phyloP scores from a whole-genome alignment of 1,140 invertebrate species.

The Calliphora vicina region DNA sequence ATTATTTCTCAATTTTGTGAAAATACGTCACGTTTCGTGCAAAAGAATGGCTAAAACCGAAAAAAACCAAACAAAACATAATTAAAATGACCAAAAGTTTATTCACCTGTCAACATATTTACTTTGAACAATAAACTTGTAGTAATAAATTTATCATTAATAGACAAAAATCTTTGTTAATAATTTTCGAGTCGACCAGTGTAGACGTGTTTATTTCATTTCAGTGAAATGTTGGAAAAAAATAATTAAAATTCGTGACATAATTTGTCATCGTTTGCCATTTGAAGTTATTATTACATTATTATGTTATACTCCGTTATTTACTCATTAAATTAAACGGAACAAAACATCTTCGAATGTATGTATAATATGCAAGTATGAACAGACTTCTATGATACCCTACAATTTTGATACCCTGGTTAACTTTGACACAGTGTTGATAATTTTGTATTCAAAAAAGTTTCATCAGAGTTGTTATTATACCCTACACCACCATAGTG shows the following conservation, averaged over 20 bases:
- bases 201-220: neutral
- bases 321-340: neutral
- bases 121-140: neutral
- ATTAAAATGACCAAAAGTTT: constrained; percentile 33
- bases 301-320: neutral
- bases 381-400: no score
- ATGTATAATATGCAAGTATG: no score
- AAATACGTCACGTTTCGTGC: neutral
- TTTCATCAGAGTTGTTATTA: no score
- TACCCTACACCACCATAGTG: no score
- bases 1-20: neutral
- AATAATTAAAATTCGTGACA: constrained; percentile 14
- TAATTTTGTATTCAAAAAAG: no score
- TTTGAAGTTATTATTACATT: constrained; percentile 22
- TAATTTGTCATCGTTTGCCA: constrained; percentile 12
- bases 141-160: neutral
- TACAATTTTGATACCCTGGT: no score
- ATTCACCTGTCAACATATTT: constrained; percentile 34
- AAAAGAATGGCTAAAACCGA: neutral
- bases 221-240: neutral
- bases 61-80: no score
- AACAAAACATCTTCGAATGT: no score
- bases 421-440: no score
- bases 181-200: neutral
- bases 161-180: neutral